Percentiles rank a stretch among this genome's conserved stretches.
Evolutionary conservation across 2,113 vertebrate species (phyloP).

Genomic region (Actenoides lindsayi): DNA sequence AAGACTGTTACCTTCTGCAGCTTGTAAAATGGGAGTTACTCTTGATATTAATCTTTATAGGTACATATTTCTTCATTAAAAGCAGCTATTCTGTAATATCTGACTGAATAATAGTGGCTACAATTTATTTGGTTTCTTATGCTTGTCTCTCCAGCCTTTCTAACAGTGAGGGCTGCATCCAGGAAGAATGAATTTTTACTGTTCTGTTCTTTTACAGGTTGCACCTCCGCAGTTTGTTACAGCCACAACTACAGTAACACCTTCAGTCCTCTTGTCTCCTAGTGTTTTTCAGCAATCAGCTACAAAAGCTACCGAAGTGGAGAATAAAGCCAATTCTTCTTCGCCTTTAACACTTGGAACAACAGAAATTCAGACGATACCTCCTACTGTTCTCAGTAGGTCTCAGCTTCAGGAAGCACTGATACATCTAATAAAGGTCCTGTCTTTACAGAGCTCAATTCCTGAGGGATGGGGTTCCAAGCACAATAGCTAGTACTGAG

Average conservation of each 20-base stretch:
- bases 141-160: neutral
- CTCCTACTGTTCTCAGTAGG: conserved; percentile 82
- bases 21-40: neutral
- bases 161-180: neutral
- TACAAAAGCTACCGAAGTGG: conserved; percentile 76
- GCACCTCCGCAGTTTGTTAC: conserved; percentile 77
- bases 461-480: neutral
- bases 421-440: conserved; percentile 95
- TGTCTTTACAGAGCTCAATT: neutral
- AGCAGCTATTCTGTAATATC: neutral
- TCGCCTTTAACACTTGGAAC: conserved; percentile 73
- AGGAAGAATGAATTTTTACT: neutral
- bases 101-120: neutral
- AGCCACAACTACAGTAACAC: conserved; percentile 67
- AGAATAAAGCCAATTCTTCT: conserved; percentile 74
- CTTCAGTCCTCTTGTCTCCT: conserved; percentile 90
- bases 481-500: neutral
- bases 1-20: neutral
- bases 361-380: conserved; percentile 72
- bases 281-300: conserved; percentile 91
- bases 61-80: neutral
- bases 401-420: conserved; percentile 91
- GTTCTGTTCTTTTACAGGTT: conserved; percentile 67
- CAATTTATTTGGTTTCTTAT: neutral
- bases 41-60: neutral